Base-by-base conservation (phyloP, 2,797 vertebrate species). In the Myotis planiceps region DNA sequence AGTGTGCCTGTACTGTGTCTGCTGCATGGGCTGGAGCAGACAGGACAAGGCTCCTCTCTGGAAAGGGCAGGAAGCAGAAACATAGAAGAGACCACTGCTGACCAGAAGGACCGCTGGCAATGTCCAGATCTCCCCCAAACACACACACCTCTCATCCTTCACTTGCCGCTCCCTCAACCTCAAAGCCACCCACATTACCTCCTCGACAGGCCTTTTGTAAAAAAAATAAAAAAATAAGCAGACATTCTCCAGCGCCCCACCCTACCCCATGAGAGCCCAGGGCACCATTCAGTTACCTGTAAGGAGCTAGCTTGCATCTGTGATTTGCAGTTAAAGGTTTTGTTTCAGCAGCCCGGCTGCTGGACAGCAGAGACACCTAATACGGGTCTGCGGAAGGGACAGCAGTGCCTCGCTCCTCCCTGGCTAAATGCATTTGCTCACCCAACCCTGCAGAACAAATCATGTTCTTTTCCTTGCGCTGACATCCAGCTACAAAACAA, bases 401-500 rank as follows among this genome's bases (percentile, higher is more conserved):
- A 37, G 90, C 97, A 55, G 81, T 13, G 86, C 74, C 94, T 92
- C 13, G 71, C 91, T 97, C 89, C 95, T 95, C 91, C 82, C 91
- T 4, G n/a, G 79, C 88, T 76, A 39, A 81, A 63, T 8, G 90
- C 88, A 80, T 92, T 91, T 32, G 90, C 82, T 96, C 96, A 16
- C 90, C 88, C 82, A 39, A 53, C 91, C 95, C 95, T 85, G 86
- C 92, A 81, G 92, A 96, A 88, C 94, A 92, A 90, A 95, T 76
- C 90, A 2, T 27, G 92, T 79, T 90, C 96, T 53, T 90, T 96
- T 15, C 88, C 94, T 90, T 74, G 92, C 55, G 51, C 96, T 89
- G 55, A 96, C 92, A 93, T 65, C 94, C 76, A 49, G 65, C 91
- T 80, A 69, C 58, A 6, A 89, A 88, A 91, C 91, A 96, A 87